Conservation (phyloP, 2,113 vertebrate genomes). For the Anseranas semipalmata region DNA sequence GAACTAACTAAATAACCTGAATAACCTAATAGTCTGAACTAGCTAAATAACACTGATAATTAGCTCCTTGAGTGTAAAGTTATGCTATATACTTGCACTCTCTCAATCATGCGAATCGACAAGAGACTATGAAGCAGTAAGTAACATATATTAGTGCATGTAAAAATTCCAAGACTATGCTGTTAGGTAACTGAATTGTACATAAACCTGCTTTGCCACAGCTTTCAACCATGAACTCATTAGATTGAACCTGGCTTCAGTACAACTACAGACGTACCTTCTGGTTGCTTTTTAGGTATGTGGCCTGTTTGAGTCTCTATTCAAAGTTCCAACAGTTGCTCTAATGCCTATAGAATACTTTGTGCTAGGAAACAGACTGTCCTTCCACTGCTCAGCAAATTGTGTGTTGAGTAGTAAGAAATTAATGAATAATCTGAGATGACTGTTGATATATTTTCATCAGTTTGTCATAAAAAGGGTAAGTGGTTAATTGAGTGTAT, state of each 20-base stretch:
- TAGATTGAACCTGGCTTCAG: not conserved
- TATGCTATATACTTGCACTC: not conserved
- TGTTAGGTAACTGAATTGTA: not conserved
- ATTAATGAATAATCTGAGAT: not conserved
- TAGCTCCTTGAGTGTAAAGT: not conserved
- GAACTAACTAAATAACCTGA: no score
- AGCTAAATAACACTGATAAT: not conserved
- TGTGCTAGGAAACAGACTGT: not conserved
- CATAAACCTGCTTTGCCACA: not conserved
- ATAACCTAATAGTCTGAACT: no score
- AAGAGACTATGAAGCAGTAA: not conserved
- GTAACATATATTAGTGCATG: not conserved
- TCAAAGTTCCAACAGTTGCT: not conserved
- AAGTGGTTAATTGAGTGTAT: not conserved
- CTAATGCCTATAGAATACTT: not conserved
- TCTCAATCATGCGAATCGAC: not conserved
- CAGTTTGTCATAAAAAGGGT: not conserved
- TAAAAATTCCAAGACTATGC: not conserved
- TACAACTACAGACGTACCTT: not conserved
- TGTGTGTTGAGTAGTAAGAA: not conserved
- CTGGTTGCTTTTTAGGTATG: not conserved
- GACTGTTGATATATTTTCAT: not conserved
- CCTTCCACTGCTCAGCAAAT: not conserved
- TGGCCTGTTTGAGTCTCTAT: not conserved
- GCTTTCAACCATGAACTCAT: not conserved